Conservation (phyloP, 2,113 vertebrate species). For the Misgurnus mizolepis region DNA sequence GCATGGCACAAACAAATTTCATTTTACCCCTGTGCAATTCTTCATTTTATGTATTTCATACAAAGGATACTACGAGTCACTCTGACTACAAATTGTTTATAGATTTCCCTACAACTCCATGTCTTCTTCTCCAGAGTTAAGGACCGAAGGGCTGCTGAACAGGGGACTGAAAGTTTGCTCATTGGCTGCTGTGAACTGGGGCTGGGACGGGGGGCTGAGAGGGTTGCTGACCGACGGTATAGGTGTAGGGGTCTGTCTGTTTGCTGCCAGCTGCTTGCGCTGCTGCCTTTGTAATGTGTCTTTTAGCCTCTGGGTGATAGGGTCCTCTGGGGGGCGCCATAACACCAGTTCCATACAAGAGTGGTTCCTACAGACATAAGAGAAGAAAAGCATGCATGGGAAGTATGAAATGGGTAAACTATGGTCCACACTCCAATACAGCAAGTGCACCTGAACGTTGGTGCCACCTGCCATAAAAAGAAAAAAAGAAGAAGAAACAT, state of each 20-base stretch:
- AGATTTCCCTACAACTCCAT: conserved; percentile 73
- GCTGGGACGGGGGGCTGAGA: conserved; percentile 45
- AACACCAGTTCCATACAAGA: conserved; percentile 82
- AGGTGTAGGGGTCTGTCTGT: conserved; percentile 61
- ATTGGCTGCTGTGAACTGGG: conserved; percentile 41
- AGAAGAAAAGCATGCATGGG: background rate
- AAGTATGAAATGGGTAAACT: no score
- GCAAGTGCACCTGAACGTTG: no score
- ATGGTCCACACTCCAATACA: no score
- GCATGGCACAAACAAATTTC: conserved; percentile 14
- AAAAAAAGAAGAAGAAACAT: no score
- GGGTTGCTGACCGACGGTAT: conserved; percentile 53
- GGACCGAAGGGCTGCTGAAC: conserved; percentile 58
- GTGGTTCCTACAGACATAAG: conserved; percentile 65
- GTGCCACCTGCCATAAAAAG: no score
- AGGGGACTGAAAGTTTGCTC: conserved; percentile 53
- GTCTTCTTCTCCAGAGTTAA: conserved; percentile 72
- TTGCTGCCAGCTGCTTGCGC: conserved; percentile 67
- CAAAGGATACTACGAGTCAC: background rate
- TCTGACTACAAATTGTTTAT: background rate
- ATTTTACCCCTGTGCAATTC: background rate
- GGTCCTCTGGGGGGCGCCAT: conserved; percentile 77
- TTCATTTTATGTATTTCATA: background rate
- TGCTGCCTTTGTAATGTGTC: conserved; percentile 69
- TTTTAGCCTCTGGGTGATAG: conserved; percentile 70